A percentile compares a stretch with the other conserved stretches of the same genome.
phyloP scores from a whole-genome alignment of 2,888 invertebrate species.

The Stenodera caucasica region DNA sequence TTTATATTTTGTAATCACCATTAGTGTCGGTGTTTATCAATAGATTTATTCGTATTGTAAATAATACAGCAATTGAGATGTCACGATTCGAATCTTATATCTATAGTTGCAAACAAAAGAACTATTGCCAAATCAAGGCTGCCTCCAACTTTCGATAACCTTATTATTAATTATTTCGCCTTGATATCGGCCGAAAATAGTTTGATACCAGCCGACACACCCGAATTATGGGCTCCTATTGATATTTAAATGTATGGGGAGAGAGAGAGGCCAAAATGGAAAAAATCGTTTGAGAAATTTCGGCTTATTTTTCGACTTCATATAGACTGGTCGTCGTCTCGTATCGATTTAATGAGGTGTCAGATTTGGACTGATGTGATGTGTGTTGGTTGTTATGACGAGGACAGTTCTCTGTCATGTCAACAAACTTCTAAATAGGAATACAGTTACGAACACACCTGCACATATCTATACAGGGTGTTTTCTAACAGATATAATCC shows the following conservation, averaged over 20 bases:
- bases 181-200: not conserved
- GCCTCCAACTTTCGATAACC: not conserved
- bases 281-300: no score
- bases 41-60: slow-evolving; percentile 25
- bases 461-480: not conserved
- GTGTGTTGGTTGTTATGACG: slow-evolving; percentile 6
- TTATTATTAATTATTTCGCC: not conserved
- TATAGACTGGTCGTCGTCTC: not conserved
- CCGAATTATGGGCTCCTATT: no score
- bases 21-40: slow-evolving; percentile 21
- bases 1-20: slow-evolving; percentile 30
- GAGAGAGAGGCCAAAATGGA: no score
- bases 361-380: slow-evolving; percentile 5
- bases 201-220: not conserved
- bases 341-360: slow-evolving; percentile 2
- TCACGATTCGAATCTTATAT: slow-evolving; percentile 3
- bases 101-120: not conserved
- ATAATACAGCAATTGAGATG: slow-evolving; percentile 20
- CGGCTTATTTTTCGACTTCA: no score
- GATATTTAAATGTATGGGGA: no score
- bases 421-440: not conserved
- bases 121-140: slow-evolving; percentile 1
- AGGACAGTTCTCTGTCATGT: slow-evolving; percentile 3
- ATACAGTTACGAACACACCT: slow-evolving; percentile 2
- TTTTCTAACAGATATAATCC: not conserved